Percentiles rank a stretch among this genome's conserved stretches.
These are phyloP conservation scores for Brevimyrus niger DNA, from an alignment of 2,113 vertebrate species.

Conservation along the genomic window DNA sequence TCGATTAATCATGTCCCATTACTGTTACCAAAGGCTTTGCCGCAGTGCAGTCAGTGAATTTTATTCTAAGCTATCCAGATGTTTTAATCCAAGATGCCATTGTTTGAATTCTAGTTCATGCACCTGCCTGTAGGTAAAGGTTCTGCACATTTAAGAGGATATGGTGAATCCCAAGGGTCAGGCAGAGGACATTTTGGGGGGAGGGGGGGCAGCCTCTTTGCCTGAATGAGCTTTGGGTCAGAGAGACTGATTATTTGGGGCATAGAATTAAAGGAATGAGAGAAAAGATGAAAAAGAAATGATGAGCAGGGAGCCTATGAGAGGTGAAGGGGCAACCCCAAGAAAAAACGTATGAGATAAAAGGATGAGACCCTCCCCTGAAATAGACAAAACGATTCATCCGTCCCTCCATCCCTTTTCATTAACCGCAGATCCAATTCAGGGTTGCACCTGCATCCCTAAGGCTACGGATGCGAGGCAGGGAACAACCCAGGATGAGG, in stretches of 20 bases:
- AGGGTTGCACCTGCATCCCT: background rate
- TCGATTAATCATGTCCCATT: background rate
- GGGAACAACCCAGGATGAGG: background rate
- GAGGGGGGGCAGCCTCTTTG: background rate
- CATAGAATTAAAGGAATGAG: background rate
- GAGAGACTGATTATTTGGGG: background rate
- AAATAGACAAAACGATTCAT: background rate
- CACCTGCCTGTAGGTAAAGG: background rate
- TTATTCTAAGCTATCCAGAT: background rate
- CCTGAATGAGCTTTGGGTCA: slow-evolving; percentile 12
- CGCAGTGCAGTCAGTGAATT: background rate
- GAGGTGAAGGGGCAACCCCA: slow-evolving; percentile 24
- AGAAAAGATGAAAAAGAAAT: slow-evolving; percentile 13
- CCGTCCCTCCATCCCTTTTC: background rate
- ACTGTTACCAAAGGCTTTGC: background rate
- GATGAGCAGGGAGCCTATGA: slow-evolving; percentile 39
- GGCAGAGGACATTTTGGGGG: background rate
- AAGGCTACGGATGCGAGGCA: background rate
- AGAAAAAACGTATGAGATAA: slow-evolving; percentile 33
- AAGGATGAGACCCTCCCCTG: background rate
- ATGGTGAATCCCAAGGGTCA: slow-evolving; percentile 5
- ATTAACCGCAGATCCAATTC: background rate
- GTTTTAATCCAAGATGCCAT: background rate
- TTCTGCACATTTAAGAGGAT: slow-evolving; percentile 27
- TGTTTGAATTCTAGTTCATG: background rate